Conservation (phyloP, 1,140 invertebrate genomes). For the Ridgeia piscesae region DNA sequence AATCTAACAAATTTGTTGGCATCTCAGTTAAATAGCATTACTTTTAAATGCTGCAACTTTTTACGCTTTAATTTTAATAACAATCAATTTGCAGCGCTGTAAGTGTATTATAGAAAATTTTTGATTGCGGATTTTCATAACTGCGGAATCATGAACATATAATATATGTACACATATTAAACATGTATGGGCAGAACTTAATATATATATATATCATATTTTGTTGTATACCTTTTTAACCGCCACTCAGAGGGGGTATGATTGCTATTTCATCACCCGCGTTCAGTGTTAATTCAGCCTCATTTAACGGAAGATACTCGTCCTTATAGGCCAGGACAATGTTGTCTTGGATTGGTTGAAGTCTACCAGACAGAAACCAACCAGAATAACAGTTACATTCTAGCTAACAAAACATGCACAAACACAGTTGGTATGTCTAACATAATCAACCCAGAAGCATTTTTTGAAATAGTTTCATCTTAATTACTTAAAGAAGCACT, state of each 20-base stretch:
- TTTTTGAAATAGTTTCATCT: background rate
- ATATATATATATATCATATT: too few species aligned
- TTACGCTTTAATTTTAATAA: too few species aligned
- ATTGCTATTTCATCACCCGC: constrained; percentile 77
- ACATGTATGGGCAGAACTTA: background rate
- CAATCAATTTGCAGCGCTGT: too few species aligned
- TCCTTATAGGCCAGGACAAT: constrained; percentile 81
- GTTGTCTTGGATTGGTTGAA: constrained; percentile 70
- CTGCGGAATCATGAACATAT: background rate
- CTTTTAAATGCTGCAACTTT: too few species aligned
- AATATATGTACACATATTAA: constrained; percentile 8
- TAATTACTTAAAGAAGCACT: background rate
- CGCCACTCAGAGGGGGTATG: constrained; percentile 85
- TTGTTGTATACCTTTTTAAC: constrained; percentile 51
- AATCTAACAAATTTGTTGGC: too few species aligned
- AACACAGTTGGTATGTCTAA: background rate
- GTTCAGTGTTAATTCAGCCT: constrained; percentile 64
- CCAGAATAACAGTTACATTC: background rate
- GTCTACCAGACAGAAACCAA: constrained; percentile 38
- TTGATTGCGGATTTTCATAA: background rate
- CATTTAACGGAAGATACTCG: constrained; percentile 64
- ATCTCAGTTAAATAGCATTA: too few species aligned
- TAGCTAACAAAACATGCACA: background rate
- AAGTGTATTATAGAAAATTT: too few species aligned
- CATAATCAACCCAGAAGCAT: background rate